Evolutionary conservation across 1,140 invertebrate species (phyloP), one percentile per base, ranked within the genome.

Genomic region (Drosophila erecta): DNA sequence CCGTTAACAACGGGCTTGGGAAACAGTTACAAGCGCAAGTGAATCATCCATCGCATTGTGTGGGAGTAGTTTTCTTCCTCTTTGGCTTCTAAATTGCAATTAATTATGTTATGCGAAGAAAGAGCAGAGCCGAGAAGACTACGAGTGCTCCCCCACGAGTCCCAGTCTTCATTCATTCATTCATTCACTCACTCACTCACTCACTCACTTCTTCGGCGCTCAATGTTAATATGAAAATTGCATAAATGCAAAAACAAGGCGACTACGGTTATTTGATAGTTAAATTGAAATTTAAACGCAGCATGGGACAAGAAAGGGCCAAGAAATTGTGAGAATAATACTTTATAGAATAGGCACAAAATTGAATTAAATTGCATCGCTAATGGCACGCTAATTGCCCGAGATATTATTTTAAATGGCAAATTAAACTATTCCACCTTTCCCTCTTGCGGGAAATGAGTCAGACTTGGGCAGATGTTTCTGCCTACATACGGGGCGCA

Each of bases 171-270:
- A 70, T 74, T 75, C 76, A 80, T 70, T 40, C 40, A 50, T 79
- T 75, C 70, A 65, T 71, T 71, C 70, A 65, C 65, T 71, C 78
- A 81, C 53, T 41, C 37, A 40, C 74, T 79, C 70, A 71, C 64
- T 41, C 41, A 47, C 50, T 41, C 41, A 53, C 49, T 22, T 67
- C 59, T 66, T 61, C n/a, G 33, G 17, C 30, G 56, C 64, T 71
- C 76, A 85, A 80, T 90, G 84, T 65, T 89, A 89, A 89, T 89
- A 89, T 84, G 80, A 89, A 89, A 89, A 89, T 89, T 89, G 84
- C 84, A 89, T 57, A 74, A 75, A 77, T 65, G 72, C 60, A 67
- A 69, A 59, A 67, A 54, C 37, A 47, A 27, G 51, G 59, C 56
- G 44, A 79, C 57, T 65, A 87, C 81, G 73, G 81, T 75, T 81